A percentile compares a stretch with the other conserved stretches of the same genome.
Conservation (phyloP, 2,888 invertebrate genomes). For the Plebejus melissa region DNA sequence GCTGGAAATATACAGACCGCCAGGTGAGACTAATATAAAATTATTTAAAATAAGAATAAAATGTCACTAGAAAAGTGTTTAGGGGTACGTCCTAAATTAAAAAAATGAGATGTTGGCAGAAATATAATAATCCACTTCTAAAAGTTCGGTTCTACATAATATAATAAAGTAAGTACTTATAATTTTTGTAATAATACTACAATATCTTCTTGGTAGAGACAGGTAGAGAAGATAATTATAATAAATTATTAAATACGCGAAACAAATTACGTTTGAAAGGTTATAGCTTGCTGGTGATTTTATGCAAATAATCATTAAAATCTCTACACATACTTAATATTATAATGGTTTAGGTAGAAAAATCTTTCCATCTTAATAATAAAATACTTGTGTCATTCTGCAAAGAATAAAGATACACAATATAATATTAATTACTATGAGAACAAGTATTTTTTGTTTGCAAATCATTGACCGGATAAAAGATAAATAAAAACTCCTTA, state of each 20-base stretch:
- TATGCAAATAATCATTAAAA: not conserved
- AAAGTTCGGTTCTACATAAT: no score
- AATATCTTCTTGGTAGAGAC: no score
- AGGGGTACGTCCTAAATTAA: no score
- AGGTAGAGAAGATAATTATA: no score
- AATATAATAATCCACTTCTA: no score
- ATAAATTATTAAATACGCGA: not conserved
- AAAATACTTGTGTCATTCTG: not conserved
- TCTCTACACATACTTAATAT: no score
- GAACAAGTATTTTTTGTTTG: not conserved
- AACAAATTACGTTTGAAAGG: not conserved
- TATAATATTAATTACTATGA: not conserved
- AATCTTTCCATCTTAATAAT: not conserved
- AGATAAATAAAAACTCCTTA: constrained; percentile 45
- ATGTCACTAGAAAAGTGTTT: no score
- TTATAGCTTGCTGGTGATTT: not conserved
- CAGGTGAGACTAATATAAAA: constrained; percentile 78
- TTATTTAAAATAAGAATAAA: not conserved
- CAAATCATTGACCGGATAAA: not conserved
- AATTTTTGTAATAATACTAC: no score
- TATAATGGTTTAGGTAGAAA: not conserved
- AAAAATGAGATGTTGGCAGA: no score
- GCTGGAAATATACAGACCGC: constrained; percentile 93
- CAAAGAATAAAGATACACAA: not conserved
- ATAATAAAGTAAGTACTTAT: no score